Base-by-base conservation (phyloP, 2,888 invertebrate species). In the Drosophila lacicola region DNA sequence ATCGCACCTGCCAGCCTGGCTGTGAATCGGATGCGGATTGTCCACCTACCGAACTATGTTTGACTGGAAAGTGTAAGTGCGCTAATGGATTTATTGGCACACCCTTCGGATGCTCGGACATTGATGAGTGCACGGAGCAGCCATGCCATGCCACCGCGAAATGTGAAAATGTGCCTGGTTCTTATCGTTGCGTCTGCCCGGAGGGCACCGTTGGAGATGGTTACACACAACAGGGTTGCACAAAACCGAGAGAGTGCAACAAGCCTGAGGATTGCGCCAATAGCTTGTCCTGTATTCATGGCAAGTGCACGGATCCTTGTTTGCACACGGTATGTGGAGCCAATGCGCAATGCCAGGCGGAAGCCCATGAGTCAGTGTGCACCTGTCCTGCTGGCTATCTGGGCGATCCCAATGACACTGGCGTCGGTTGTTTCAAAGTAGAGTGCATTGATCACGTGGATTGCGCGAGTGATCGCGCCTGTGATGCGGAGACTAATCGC, bases 361-460 rank as follows among this genome's bases (percentile, higher is more conserved):
- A 94, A 21, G 95, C 95, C 71, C 97, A 97, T 85, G 94, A 92
- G 54, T 94, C 96, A 1, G 93, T 94, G 21, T 98, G 97, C 89
- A 93, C 94, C 37, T 98, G 98, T 90, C 96, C 96, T 41, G 94
- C 95, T 65, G 97, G 97, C 19, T 95, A 95, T 90, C 93, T 97
- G 34, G 98, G 98, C 9, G 97, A 97, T 93, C 95, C 97, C 4
- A 94, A 94, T 60, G 96, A 97, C 87, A 93, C 93, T 57, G 94
- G 94, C 54, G 94, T 97, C 55, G 98, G 98, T 37, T 98, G 97
- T 89, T 97, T 97, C 91, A 96, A 96, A 92, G 98, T 97, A 2
- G 97, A 98, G 92, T 98, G 98, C 91, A 93, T 96, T 2, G 94
- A 94, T 45, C 94, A 96, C 90, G 94, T 94, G 41, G 97, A 97